These are phyloP conservation scores for Pseudochromis fuscus DNA, from an alignment of 2,797 vertebrate genomes.

Conservation along the genomic window DNA sequence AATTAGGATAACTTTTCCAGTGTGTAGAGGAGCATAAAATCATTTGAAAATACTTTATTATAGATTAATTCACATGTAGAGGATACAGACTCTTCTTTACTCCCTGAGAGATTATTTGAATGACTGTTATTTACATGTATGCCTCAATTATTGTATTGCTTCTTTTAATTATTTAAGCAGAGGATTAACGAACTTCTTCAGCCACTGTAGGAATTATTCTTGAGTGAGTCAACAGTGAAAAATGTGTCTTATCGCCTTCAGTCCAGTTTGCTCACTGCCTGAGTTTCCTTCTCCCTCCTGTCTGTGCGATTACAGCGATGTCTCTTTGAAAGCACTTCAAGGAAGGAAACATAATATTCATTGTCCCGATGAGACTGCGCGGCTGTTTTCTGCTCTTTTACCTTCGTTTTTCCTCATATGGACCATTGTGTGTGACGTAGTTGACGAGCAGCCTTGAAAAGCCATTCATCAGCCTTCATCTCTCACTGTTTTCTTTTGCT, in stretches of 20 bases:
- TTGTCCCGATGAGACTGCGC: slow-evolving; percentile 24
- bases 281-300: slow-evolving; percentile 48
- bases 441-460: slow-evolving; percentile 55
- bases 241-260: slow-evolving; percentile 17
- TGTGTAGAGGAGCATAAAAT: no score
- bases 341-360: slow-evolving; percentile 61
- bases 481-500: slow-evolving; percentile 57
- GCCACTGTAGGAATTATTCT: background rate
- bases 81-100: no score
- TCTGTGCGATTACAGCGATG: slow-evolving; percentile 35
- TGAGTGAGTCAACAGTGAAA: slow-evolving; percentile 10
- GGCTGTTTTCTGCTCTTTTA: slow-evolving; percentile 52
- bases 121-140: no score
- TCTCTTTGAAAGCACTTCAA: slow-evolving; percentile 48
- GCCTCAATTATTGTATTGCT: background rate
- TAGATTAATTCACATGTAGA: no score
- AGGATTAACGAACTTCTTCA: background rate
- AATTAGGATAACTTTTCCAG: no score
- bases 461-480: slow-evolving; percentile 27
- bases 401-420: slow-evolving; percentile 52
- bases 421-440: slow-evolving; percentile 61
- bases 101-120: no score
- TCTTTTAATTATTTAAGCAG: background rate
- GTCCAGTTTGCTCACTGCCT: background rate
- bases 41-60: no score